Evolutionary conservation across 2,113 vertebrate species (phyloP).

Genomic region (Butorides virescens): DNA sequence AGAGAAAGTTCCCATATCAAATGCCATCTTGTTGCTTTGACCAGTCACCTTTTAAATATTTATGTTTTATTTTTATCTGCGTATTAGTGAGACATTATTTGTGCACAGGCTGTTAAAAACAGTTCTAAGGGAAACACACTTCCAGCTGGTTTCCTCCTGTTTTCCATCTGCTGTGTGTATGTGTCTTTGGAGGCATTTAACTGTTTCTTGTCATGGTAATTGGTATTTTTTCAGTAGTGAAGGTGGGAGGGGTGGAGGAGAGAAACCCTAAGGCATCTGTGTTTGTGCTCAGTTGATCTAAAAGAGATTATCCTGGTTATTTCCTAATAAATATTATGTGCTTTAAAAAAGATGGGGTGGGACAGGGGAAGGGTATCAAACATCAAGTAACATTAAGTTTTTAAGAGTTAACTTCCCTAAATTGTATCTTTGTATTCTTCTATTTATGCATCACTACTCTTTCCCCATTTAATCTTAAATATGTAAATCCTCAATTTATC

Average conservation of each 20-base stretch:
- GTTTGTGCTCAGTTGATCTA: conserved; percentile 58
- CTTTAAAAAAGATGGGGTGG: conserved; percentile 45
- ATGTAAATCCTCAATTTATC: conserved; percentile 88
- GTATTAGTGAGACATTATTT: conserved; percentile 76
- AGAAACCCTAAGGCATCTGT: conserved; percentile 58
- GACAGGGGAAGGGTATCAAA: conserved; percentile 8
- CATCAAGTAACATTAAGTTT: conserved; percentile 48
- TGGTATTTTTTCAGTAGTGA: conserved; percentile 72
- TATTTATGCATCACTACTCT: conserved; percentile 69
- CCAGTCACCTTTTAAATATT: conserved; percentile 79
- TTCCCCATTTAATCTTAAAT: conserved; percentile 83
- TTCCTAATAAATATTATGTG: conserved; percentile 48
- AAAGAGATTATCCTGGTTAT: conserved; percentile 59
- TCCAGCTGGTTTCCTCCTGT: conserved; percentile 80
- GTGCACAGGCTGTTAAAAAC: conserved; percentile 79
- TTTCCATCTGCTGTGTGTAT: conserved; percentile 79
- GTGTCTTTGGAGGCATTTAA: conserved; percentile 72
- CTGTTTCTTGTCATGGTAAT: conserved; percentile 76
- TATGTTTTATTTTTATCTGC: conserved; percentile 79
- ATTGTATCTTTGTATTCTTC: conserved; percentile 69
- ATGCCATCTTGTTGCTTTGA: conserved; percentile 66
- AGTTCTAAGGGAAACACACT: conserved; percentile 80
- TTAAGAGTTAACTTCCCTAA: conserved; percentile 73
- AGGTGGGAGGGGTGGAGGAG: conserved; percentile 58
- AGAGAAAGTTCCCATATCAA: not conserved